Conservation (phyloP, 2,888 invertebrate species). For the Drosophila birchii region DNA sequence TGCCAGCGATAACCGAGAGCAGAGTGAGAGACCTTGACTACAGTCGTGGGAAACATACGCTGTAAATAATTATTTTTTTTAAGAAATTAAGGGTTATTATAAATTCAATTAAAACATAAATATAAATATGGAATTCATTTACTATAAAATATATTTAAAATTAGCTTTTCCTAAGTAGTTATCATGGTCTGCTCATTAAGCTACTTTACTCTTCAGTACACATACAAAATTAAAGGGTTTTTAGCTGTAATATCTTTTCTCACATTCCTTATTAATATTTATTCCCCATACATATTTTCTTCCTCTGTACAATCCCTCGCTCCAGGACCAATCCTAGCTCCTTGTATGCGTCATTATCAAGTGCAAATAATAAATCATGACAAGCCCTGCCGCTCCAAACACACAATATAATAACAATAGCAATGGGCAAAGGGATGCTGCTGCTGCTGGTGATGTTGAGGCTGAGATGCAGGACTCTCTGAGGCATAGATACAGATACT, state of each 20-base stretch:
- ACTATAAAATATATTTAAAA: no score
- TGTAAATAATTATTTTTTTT: background rate
- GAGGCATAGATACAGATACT: slow-evolving; percentile 49
- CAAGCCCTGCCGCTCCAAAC: slow-evolving; percentile 51
- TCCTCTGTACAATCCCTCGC: slow-evolving; percentile 4
- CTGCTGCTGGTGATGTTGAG: background rate
- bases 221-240: background rate
- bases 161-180: background rate
- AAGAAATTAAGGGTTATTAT: no score
- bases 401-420: slow-evolving; percentile 34
- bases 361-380: slow-evolving; percentile 77
- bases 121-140: background rate
- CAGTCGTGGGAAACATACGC: background rate
- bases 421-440: slow-evolving; percentile 1
- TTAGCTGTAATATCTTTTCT: background rate
- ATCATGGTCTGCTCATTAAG: background rate
- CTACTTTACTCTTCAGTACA: background rate
- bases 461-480: slow-evolving; percentile 9
- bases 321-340: slow-evolving; percentile 16
- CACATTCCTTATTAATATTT: background rate
- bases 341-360: slow-evolving; percentile 72
- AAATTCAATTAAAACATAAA: no score
- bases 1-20: slow-evolving; percentile 45
- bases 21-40: background rate
- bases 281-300: background rate